phyloP scores from a whole-genome alignment of 2,888 invertebrate genomes.

The Drosophila flavopinicola region DNA sequence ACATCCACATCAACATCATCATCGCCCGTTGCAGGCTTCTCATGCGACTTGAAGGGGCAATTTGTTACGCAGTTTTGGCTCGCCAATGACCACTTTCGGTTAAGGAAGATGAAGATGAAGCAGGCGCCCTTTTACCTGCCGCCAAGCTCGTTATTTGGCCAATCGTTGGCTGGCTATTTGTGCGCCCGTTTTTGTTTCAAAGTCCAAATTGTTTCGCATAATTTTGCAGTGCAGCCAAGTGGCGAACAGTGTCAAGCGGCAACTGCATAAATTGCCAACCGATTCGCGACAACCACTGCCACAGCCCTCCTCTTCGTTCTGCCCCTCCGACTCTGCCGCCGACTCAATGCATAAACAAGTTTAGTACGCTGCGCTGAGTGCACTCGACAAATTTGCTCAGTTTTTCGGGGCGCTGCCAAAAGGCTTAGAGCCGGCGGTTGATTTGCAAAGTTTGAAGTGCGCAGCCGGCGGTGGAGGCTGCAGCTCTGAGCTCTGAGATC shows the following conservation, averaged over 20 bases:
- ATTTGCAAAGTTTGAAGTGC: conserved; percentile 58
- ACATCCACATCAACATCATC: not conserved
- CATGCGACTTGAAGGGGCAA: conserved; percentile 40
- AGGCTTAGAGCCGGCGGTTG: conserved; percentile 45
- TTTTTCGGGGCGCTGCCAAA: conserved; percentile 36
- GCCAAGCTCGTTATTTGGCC: conserved; percentile 36
- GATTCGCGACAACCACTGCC: conserved; percentile 16
- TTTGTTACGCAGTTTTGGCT: conserved; percentile 70
- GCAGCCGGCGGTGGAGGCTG: not conserved
- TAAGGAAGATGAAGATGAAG: conserved; percentile 2
- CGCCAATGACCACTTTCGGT: conserved; percentile 42
- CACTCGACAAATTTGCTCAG: conserved; percentile 73
- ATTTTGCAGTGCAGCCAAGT: conserved; percentile 68
- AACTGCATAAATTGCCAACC: conserved; percentile 55
- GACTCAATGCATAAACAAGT: conserved; percentile 62
- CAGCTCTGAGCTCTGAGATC: too few species aligned
- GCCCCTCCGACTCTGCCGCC: not conserved
- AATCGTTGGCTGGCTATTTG: conserved; percentile 25
- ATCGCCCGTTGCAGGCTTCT: conserved; percentile 11
- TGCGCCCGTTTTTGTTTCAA: conserved; percentile 55
- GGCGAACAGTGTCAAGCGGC: conserved; percentile 72
- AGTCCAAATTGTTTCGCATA: conserved; percentile 74
- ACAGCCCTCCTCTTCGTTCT: not conserved
- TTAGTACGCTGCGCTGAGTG: conserved; percentile 57
- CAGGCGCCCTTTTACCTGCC: conserved; percentile 39